Conservation (phyloP, 1,140 invertebrate genomes). For the Dolichoris vasculosae region DNA sequence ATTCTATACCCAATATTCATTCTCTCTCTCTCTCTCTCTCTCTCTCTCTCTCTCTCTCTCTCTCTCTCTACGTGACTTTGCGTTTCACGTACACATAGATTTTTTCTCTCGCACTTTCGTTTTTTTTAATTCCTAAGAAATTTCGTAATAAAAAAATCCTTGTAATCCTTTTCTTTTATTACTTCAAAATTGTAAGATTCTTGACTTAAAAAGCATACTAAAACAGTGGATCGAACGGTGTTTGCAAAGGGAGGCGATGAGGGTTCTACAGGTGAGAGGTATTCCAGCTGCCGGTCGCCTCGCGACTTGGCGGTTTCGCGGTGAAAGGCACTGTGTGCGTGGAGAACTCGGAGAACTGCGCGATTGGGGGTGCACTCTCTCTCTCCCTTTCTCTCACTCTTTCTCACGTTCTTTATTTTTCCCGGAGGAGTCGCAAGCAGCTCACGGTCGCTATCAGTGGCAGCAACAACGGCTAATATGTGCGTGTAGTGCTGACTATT, state of each 20-base stretch:
- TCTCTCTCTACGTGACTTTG: background rate
- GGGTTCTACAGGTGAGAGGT: constrained; percentile 24
- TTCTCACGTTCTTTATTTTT: background rate
- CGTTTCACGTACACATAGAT: background rate
- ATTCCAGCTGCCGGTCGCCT: constrained; percentile 33
- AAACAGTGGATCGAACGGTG: background rate
- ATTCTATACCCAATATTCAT: too few relatives aligned
- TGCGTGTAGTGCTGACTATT: constrained; percentile 21
- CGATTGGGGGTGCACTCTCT: constrained; percentile 19
- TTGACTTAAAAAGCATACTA: background rate
- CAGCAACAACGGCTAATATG: constrained; percentile 5
- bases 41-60: background rate
- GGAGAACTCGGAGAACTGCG: constrained; percentile 49
- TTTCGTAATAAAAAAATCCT: background rate
- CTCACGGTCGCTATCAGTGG: background rate
- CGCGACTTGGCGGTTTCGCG: constrained; percentile 36
- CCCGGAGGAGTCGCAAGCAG: constrained; percentile 5
- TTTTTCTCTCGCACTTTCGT: constrained; percentile 23
- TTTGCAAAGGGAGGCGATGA: background rate
- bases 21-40: background rate
- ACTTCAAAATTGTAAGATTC: background rate
- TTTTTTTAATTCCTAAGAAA: background rate
- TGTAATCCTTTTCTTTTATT: background rate
- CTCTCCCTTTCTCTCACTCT: background rate
- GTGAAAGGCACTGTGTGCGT: constrained; percentile 49